phyloP scores from a whole-genome alignment of 53 echinoderm and acorn worm species.

The Paracentrotus lividus region DNA sequence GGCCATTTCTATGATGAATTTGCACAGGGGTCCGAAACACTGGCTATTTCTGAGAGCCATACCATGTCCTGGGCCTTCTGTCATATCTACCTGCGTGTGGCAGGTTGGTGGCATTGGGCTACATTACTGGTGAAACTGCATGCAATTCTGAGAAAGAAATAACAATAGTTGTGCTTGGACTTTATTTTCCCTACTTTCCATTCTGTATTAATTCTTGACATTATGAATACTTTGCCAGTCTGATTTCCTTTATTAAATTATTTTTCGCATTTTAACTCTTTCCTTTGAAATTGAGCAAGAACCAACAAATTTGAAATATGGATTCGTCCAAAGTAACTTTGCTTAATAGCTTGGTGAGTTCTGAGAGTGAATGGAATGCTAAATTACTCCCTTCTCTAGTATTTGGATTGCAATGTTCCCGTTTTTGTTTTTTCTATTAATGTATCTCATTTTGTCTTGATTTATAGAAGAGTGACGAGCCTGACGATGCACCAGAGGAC shows the following conservation, averaged over 20 bases:
- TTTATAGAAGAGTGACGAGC: conserved; percentile 83
- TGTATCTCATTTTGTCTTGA: background rate
- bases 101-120: conserved; percentile 25
- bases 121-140: conserved; percentile 24
- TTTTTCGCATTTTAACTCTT: background rate
- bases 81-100: conserved; percentile 48
- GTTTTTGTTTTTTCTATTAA: too few relatives aligned
- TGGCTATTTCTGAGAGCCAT: conserved; percentile 68
- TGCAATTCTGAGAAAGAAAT: conserved; percentile 63
- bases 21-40: conserved; percentile 87
- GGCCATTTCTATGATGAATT: conserved; percentile 56
- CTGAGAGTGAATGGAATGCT: background rate
- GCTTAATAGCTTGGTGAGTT: background rate
- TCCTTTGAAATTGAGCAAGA: background rate
- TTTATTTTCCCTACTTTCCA: background rate
- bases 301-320: background rate
- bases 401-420: background rate
- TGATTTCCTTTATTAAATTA: background rate
- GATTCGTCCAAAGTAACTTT: background rate
- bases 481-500: conserved; percentile 79
- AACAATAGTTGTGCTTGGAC: background rate
- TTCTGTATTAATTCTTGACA: background rate
- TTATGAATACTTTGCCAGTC: too few relatives aligned
- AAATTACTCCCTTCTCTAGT: background rate
- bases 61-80: conserved; percentile 21